A percentile compares a stretch with the other conserved stretches of the same genome.
These are phyloP conservation scores for Opisthocomus hoazin DNA, from an alignment of 2,113 vertebrate genomes.

Conservation along the genomic window DNA sequence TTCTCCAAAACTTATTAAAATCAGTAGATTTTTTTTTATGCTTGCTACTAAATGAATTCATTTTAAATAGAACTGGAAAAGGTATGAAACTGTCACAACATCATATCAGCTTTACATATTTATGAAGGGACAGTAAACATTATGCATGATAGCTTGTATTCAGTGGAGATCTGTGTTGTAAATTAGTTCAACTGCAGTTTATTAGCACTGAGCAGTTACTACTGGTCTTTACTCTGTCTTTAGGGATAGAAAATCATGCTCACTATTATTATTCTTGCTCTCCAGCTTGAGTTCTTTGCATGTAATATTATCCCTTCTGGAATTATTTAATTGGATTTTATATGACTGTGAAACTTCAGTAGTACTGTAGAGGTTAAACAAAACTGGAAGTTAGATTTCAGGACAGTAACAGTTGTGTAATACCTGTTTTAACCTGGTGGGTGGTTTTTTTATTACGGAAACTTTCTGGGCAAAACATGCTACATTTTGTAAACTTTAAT, in stretches of 20 bases:
- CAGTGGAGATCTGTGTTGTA: background rate
- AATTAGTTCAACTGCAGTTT: background rate
- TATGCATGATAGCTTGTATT: background rate
- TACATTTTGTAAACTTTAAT: background rate
- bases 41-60: background rate
- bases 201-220: background rate
- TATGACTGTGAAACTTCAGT: background rate
- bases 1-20: constrained; percentile 2
- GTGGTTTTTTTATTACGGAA: background rate
- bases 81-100: background rate
- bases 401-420: background rate
- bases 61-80: background rate
- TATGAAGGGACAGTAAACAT: constrained; percentile 6
- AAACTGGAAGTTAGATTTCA: background rate
- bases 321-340: background rate
- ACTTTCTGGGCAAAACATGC: background rate
- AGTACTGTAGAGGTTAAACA: background rate
- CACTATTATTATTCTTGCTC: background rate
- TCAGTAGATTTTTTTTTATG: background rate
- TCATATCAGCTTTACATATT: background rate
- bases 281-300: background rate
- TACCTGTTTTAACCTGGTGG: background rate
- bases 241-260: background rate
- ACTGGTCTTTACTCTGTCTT: background rate
- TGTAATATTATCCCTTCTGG: background rate